Evolutionary conservation across 2,888 invertebrate species (phyloP), one percentile per base, ranked within the genome.

Genomic region (Tethea ocularis): DNA sequence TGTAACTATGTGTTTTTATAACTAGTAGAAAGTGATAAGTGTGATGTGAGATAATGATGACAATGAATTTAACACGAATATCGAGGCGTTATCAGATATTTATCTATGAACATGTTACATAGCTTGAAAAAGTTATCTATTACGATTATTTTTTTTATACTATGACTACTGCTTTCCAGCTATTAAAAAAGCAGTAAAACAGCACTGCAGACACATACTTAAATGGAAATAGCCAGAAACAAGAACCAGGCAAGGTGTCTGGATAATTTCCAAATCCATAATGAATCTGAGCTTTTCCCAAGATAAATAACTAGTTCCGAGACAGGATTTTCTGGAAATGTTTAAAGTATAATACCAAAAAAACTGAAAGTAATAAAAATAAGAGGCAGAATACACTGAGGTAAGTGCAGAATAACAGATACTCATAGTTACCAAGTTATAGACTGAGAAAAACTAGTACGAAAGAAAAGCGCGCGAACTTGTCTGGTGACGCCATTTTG

Each of bases 21-120:
- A 68, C 61, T 72, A 79, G 75, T 79, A 79, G 80, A 81, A 81
- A 81, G 81, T 74, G 74, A 75, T 79, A 71, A 74, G 73, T 70
- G 71, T 73, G 65, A 69, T 68, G 71, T 71, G 73, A 74, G 71
- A 66, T 59, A 61, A 63, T 68, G 61, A 66, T 62, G 64, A 64
- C 58, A 61, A n/a, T 52, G 61, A 51, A 23, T 41, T 55, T 67
- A 58, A 33, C 54, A 54, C 54, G 54, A 54, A 20, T 33, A n/a
- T 33, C 17, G 33, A 36, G 13, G 5, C 8, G 26, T 26, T 52
- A 29, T 20, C 17, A 29, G 8, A n/a, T 29, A 3, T 8, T 11
- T 15, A 29, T 29, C 29, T 53, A 17, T n/a, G 20, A 52, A 24
- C 8, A 23, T 23, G 51, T 29, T 5, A 29, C 3, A 8, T 33